A percentile compares a stretch with the other conserved stretches of the same genome.
Evolutionary conservation across 2,888 invertebrate species (phyloP).

Genomic region (Tyria jacobaeae): DNA sequence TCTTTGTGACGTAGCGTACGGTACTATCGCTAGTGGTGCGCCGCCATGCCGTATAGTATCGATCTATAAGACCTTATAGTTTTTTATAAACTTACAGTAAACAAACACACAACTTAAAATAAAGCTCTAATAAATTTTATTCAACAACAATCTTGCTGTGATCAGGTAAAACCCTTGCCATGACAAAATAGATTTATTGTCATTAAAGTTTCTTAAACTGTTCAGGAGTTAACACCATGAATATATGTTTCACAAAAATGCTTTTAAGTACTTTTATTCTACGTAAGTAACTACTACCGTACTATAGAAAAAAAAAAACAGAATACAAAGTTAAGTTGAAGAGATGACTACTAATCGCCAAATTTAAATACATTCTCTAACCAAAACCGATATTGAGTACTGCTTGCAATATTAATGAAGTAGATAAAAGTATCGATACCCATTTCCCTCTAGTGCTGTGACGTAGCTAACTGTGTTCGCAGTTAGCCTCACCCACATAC

Average conservation of each 20-base stretch:
- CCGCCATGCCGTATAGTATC: constrained; percentile 15
- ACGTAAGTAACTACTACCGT: not conserved
- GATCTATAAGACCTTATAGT: constrained; percentile 6
- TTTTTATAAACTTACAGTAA: too few species aligned
- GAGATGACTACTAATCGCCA: constrained; percentile 11
- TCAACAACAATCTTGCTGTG: not conserved
- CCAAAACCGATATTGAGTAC: constrained; percentile 10
- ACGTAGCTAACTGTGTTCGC: constrained; percentile 78
- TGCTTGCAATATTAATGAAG: constrained; percentile 18
- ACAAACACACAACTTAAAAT: too few species aligned
- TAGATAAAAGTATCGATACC: constrained; percentile 37
- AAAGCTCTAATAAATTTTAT: too few species aligned
- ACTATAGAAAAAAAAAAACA: not conserved
- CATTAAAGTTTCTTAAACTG: not conserved
- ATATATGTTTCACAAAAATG: not conserved
- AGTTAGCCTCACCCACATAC: constrained; percentile 85
- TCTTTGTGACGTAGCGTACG: constrained; percentile 85
- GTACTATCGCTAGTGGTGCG: constrained; percentile 74
- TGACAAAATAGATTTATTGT: not conserved
- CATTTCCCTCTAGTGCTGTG: constrained; percentile 64
- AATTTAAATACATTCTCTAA: constrained; percentile 7
- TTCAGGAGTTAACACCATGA: not conserved
- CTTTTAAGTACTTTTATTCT: not conserved
- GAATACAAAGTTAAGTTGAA: not conserved
- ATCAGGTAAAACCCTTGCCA: not conserved